These are phyloP conservation scores for Cryptotis parvus DNA, from an alignment of 2,113 vertebrate genomes.

Conservation along the genomic window DNA sequence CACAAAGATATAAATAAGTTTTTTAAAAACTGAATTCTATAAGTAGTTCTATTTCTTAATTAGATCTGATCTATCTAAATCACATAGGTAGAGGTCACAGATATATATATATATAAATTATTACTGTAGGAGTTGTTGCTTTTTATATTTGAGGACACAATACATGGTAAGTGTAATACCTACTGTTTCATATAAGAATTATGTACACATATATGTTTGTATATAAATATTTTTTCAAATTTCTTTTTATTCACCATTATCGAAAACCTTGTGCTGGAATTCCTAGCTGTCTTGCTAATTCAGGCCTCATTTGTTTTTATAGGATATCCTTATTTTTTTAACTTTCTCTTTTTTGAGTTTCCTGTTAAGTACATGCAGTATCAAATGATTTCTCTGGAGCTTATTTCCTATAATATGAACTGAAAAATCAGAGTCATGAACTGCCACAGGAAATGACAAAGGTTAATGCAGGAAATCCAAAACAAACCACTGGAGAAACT, in stretches of 20 bases:
- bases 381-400: not conserved
- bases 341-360: not conserved
- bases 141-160: not conserved
- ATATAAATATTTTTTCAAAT: too few relatives aligned
- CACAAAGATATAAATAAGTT: constrained; percentile 56
- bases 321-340: not conserved
- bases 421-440: constrained; percentile 41
- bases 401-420: not conserved
- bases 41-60: constrained; percentile 42
- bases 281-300: not conserved
- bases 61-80: constrained; percentile 14
- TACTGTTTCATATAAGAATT: not conserved
- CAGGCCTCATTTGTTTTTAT: not conserved
- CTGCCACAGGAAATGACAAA: constrained; percentile 24
- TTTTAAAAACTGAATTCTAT: constrained; percentile 41
- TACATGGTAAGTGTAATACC: not conserved
- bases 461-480: constrained; percentile 58
- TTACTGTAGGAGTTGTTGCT: not conserved
- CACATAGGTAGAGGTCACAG: not conserved
- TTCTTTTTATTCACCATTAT: not conserved
- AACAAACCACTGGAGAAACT: constrained; percentile 55
- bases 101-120: not conserved
- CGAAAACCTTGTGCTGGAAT: not conserved
- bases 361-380: not conserved
- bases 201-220: not conserved